Conservation (phyloP, 2,888 invertebrate species). For the Tetanocera ferruginea region DNA sequence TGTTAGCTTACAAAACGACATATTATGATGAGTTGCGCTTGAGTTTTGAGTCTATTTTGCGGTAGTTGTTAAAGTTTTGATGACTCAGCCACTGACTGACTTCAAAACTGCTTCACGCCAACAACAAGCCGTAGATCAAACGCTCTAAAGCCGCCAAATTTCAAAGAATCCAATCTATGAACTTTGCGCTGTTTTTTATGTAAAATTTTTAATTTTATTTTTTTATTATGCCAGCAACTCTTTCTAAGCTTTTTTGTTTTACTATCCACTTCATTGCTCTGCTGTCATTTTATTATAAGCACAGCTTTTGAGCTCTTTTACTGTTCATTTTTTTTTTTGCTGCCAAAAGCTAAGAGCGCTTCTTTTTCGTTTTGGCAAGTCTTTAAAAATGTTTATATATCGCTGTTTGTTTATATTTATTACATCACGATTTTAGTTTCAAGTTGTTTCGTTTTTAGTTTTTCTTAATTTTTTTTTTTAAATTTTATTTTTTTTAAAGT, state of each 20-base stretch:
- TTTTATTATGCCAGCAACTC: not conserved
- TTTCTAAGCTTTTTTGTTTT: not conserved
- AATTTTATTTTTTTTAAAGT: not conserved
- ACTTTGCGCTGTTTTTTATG: not conserved
- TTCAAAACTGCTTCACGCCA: not conserved
- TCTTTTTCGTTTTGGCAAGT: not conserved
- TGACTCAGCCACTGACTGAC: constrained; percentile 6
- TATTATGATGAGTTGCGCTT: not conserved
- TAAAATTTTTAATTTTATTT: not conserved
- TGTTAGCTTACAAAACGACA: not conserved
- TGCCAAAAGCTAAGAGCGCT: constrained; percentile 7
- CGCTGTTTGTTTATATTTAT: constrained; percentile 55
- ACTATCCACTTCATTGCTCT: not conserved
- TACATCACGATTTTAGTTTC: constrained; percentile 55
- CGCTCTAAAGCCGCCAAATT: constrained; percentile 59
- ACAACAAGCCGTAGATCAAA: constrained; percentile 57
- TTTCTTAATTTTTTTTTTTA: constrained; percentile 25
- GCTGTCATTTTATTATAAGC: not conserved
- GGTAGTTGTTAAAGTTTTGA: not conserved
- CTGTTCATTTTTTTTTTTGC: not conserved
- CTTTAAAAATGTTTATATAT: constrained; percentile 19
- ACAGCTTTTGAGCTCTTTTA: not conserved
- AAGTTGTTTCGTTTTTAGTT: constrained; percentile 25
- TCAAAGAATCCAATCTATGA: constrained; percentile 50
- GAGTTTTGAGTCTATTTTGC: not conserved